Evolutionary conservation across 2,888 invertebrate species (phyloP), one percentile per base, ranked within the genome.

Genomic region (Nomada fucata): DNA sequence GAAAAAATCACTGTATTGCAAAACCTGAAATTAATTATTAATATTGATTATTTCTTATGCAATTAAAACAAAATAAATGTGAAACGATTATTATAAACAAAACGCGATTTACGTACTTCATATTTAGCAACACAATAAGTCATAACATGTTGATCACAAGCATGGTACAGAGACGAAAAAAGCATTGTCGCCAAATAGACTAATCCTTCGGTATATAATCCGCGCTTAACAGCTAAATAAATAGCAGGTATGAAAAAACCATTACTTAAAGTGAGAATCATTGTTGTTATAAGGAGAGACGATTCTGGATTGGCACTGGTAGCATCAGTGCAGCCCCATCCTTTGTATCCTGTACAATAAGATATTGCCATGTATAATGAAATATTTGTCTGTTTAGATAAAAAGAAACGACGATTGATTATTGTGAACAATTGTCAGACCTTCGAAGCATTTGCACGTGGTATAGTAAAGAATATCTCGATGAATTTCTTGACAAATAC

Each of bases 91-190:
- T 70, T 42, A 13, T 57, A 26, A 78, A 75, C 53, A 61, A 29
- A 18, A 70, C 76, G 47, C 15, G 59, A 73, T 65, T 61, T 83
- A 73, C 83, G 76, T 89, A 94, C 94, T 89, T 94, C 93, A 79
- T 94, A 94, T 82, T 93, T 94, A 11, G 93, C 93, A 53, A 94
- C 86, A 81, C 94, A 94, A 81, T 94, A 94, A 50, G 92, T 92
- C 86, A 91, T 95, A 76, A 94, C 93, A 77, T 92, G 93, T 88
- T 94, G 94, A 92, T 96, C 96, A 92, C 96, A 96, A 50, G 95
- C 95, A 91, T 96, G 96, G 91, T 96, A 96, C 73, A 96, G 93
- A 23, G 94, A 94, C 18, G 96, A 96, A 88, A 95, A 95, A 82
- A 95, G 91, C 95, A 95, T 95, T 36, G 95, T 95, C 81, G 94